phyloP scores from a whole-genome alignment of 2,888 invertebrate genomes.

The Cataglyphis livida region DNA sequence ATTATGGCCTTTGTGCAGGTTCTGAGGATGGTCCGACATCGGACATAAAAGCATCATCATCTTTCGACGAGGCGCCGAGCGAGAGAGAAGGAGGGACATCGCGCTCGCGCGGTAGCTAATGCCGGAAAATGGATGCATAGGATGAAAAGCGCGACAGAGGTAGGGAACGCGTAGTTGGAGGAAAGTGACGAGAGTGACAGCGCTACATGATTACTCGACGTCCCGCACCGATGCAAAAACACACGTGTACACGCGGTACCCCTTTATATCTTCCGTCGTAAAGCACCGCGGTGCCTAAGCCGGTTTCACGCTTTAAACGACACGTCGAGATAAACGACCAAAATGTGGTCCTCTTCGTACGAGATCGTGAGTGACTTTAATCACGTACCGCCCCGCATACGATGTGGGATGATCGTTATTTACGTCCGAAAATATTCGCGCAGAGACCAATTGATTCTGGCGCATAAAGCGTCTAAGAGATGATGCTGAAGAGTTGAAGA shows the following conservation, averaged over 20 bases:
- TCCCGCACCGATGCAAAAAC: conserved; percentile 64
- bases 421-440: conserved; percentile 11
- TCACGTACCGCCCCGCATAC: conserved; percentile 49
- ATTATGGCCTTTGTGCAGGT: conserved; percentile 68
- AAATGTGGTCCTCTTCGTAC: conserved; percentile 41
- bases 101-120: not conserved
- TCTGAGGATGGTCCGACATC: conserved; percentile 52
- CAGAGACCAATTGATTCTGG: not conserved
- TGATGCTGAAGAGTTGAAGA: not conserved
- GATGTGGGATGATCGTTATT: conserved; percentile 21
- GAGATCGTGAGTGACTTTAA: conserved; percentile 62
- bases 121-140: conserved; percentile 47
- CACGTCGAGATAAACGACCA: conserved; percentile 67
- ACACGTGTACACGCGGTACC: conserved; percentile 47
- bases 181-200: conserved; percentile 55
- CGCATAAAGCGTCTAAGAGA: not conserved
- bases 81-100: not conserved
- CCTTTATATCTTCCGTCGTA: conserved; percentile 70
- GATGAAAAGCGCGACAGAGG: conserved; percentile 29
- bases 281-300: conserved; percentile 65
- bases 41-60: conserved; percentile 62
- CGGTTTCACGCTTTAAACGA: conserved; percentile 70
- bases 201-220: conserved; percentile 70
- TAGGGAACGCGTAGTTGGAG: conserved; percentile 26
- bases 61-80: conserved; percentile 40